Evolutionary conservation across 1,140 invertebrate genomes (phyloP).

Genomic region (Proctacanthus coquilletti): DNA sequence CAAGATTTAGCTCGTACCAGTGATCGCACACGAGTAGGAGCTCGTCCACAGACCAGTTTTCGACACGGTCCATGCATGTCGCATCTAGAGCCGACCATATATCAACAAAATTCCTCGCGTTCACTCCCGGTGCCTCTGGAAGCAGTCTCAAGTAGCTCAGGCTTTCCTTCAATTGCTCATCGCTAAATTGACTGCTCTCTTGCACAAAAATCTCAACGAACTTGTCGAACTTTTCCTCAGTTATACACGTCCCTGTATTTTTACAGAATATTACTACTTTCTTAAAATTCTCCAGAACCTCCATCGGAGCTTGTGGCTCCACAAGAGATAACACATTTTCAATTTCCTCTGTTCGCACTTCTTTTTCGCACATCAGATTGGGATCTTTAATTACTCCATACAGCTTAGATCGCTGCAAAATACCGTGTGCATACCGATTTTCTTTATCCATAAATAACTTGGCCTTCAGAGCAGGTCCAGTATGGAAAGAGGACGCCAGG

Average conservation of each 20-base stretch:
- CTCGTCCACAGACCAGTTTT: slow-evolving; percentile 25
- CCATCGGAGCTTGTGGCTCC: slow-evolving; percentile 1
- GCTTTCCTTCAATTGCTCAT: slow-evolving; percentile 29
- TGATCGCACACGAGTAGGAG: slow-evolving; percentile 34
- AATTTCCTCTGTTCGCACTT: slow-evolving; percentile 5
- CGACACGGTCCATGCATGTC: slow-evolving; percentile 31
- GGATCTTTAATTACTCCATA: slow-evolving; percentile 5
- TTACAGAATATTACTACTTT: slow-evolving; percentile 23
- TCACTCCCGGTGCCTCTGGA: slow-evolving; percentile 21
- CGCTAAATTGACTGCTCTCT: slow-evolving; percentile 27
- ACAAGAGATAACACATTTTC: slow-evolving; percentile 8
- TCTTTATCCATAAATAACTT: slow-evolving; percentile 8
- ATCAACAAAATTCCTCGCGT: slow-evolving; percentile 31
- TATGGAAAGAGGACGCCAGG: too few relatives aligned
- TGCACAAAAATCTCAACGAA: slow-evolving; percentile 30
- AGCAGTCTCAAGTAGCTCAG: slow-evolving; percentile 21
- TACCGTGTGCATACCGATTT: slow-evolving; percentile 9
- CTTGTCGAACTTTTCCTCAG: slow-evolving; percentile 22
- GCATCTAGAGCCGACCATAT: slow-evolving; percentile 38
- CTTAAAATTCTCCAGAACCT: slow-evolving; percentile 27
- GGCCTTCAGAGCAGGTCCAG: too few relatives aligned
- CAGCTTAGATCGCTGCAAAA: slow-evolving; percentile 7
- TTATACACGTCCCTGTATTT: slow-evolving; percentile 16
- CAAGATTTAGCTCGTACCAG: slow-evolving; percentile 32
- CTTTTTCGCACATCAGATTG: slow-evolving; percentile 3